Base-by-base conservation (phyloP, 2,888 invertebrate genomes). In the Protonemura montana region DNA sequence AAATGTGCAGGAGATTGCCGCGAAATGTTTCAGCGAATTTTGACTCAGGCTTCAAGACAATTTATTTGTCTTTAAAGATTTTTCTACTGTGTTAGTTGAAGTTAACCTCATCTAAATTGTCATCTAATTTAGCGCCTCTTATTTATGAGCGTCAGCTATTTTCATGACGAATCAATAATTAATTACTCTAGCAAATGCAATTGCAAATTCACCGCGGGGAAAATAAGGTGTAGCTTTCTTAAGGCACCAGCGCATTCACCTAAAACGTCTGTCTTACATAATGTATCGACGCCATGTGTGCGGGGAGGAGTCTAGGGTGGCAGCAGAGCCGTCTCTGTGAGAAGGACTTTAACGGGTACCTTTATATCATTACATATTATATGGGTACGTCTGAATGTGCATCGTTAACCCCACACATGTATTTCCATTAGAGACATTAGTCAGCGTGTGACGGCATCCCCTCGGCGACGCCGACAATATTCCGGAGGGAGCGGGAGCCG, bases 291-390 rank as follows among this genome's bases (percentile, higher is more conserved):
- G 13, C 25, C 30, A n/a, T 82, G 29, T 82, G 82, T n/a, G 82
- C 5, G 82, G 29, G 5, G 82, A 6, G 82, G 82, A 30, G 30
- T n/a, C 2, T 6, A 1, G 35, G 82, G 82, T 2, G 16, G 35
- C 35, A 6, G 35, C 35, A 35, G 35, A 10, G 10, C 5, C 35
- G 35, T 6, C 5, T 35, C 35, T n/a, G 35, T 6, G 78, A 78
- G 78, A 78, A 0, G 35, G 82, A 82, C 3, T 30, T 26, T 28
- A 82, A 29, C 82, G 29, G 30, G 0, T 82, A 29, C 25, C 82
- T 82, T 28, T 78, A 78, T 78, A 78, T 78, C 26, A 27, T 27
- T 78, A 78, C n/a, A 78, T 25, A 78, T 78, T 78, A 78, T 78
- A 78, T 78, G 28, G 26, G 28, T 78, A 5, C 27, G 28, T 78